Conservation (phyloP, 2,797 vertebrate genomes). For the Enteromius mattozi region DNA sequence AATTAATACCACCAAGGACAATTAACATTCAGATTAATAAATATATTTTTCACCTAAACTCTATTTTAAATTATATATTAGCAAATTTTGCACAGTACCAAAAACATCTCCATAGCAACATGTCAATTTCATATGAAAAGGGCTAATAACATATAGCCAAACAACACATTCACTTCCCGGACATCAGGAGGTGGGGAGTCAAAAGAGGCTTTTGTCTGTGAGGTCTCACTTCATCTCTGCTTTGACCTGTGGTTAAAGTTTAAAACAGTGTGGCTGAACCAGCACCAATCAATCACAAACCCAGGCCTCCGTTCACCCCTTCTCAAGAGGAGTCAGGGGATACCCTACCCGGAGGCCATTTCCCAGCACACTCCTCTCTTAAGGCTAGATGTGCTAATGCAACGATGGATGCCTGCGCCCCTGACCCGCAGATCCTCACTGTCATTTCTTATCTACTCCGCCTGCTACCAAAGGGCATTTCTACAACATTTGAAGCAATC, state of each 20-base stretch:
- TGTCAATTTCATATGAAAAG: slow-evolving; percentile 2
- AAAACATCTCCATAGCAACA: neutral
- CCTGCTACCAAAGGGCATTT: slow-evolving; percentile 28
- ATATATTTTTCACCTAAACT: neutral
- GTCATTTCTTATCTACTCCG: slow-evolving; percentile 47
- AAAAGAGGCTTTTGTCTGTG: slow-evolving; percentile 25
- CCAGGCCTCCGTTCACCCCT: slow-evolving; percentile 29
- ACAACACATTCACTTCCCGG: slow-evolving; percentile 22
- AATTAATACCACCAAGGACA: neutral
- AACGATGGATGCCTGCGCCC: slow-evolving; percentile 52
- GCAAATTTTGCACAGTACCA: neutral
- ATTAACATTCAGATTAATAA: slow-evolving; percentile 14
- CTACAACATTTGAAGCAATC: slow-evolving; percentile 26
- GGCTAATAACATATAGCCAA: neutral
- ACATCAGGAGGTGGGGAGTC: slow-evolving; percentile 27
- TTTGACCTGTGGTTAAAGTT: slow-evolving; percentile 54
- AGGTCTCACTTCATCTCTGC: slow-evolving; percentile 46
- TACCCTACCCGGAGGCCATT: slow-evolving; percentile 64
- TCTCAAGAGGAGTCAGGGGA: neutral
- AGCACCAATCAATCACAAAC: slow-evolving; percentile 60
- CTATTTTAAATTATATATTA: neutral
- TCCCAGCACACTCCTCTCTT: slow-evolving; percentile 71
- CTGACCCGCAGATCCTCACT: slow-evolving; percentile 46
- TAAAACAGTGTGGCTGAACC: slow-evolving; percentile 50
- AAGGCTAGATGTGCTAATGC: slow-evolving; percentile 53